Conservation (phyloP, 2,888 invertebrate species). For the Drosophila cyrtoloma region DNA sequence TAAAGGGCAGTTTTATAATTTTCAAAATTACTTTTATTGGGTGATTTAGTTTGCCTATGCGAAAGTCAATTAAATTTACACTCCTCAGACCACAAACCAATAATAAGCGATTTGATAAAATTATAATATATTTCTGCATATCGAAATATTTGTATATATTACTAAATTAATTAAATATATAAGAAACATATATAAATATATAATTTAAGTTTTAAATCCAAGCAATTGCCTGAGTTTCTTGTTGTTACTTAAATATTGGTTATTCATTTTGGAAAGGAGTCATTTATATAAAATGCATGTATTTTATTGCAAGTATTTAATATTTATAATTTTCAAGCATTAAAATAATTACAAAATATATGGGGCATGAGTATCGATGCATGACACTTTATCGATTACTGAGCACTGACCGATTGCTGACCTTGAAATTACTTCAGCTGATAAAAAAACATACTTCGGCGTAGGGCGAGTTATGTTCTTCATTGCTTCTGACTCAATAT, state of each 20-base stretch:
- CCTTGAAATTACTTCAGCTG: conserved; percentile 17
- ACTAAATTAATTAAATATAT: not conserved
- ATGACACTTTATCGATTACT: not conserved
- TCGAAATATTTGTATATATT: not conserved
- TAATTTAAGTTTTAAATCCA: not conserved
- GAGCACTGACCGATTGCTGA: not conserved
- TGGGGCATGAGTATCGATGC: not conserved
- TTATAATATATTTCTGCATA: not conserved
- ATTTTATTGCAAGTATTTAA: not conserved
- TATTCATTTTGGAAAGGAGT: no score
- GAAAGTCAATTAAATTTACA: not conserved
- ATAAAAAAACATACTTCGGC: conserved; percentile 7
- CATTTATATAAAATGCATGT: no score
- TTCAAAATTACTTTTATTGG: not conserved
- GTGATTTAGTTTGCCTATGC: not conserved
- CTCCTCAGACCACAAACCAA: rapidly evolving
- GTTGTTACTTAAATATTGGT: no score
- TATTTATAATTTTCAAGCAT: not conserved
- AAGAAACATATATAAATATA: not conserved
- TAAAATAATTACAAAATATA: not conserved
- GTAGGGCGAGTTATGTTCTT: not conserved
- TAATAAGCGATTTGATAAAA: not conserved
- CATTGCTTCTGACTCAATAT: conserved; percentile 18
- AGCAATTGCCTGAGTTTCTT: no score
- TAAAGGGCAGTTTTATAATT: not conserved